phyloP scores from a whole-genome alignment of 2,888 invertebrate species.

The Agonopterix subpropinquella region DNA sequence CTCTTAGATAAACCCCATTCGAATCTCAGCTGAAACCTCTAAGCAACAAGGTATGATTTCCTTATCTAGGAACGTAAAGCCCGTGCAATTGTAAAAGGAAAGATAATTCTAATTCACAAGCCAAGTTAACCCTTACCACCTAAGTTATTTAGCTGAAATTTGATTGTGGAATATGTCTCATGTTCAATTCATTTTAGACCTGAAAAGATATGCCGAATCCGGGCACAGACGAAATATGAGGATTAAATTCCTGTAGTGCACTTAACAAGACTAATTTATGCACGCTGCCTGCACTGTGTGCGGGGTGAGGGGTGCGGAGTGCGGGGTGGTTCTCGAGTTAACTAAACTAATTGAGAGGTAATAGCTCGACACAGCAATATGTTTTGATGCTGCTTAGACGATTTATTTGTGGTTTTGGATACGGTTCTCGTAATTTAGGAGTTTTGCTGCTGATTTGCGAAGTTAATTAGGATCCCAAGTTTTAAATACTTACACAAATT shows the following conservation, averaged over 20 bases:
- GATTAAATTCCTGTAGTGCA: slow-evolving; percentile 74
- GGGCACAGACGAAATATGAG: slow-evolving; percentile 71
- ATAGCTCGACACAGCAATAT: slow-evolving; percentile 50
- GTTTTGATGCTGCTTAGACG: slow-evolving; percentile 27
- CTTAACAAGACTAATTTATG: slow-evolving; percentile 74
- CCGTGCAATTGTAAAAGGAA: slow-evolving; percentile 15
- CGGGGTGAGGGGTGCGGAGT: neutral
- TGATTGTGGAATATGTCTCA: slow-evolving; percentile 22
- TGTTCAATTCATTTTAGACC: slow-evolving; percentile 53
- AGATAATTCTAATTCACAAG: slow-evolving; percentile 16
- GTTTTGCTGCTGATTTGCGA: too few species aligned
- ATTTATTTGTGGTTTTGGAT: neutral
- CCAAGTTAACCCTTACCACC: slow-evolving; percentile 31
- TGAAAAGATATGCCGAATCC: slow-evolving; percentile 68
- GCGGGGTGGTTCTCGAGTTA: slow-evolving; percentile 39
- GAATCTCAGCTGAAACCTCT: slow-evolving; percentile 14
- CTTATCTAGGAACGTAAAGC: neutral
- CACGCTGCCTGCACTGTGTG: slow-evolving; percentile 42
- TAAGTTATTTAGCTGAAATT: slow-evolving; percentile 31
- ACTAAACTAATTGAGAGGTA: slow-evolving; percentile 71
- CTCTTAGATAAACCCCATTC: slow-evolving; percentile 1
- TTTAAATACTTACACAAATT: too few species aligned
- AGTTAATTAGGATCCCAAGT: slow-evolving; percentile 1
- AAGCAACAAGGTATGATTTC: slow-evolving; percentile 7
- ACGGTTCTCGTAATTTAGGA: too few species aligned